Evolutionary conservation across 2,888 invertebrate genomes (phyloP).

Genomic region (Subacronicta megacephala): DNA sequence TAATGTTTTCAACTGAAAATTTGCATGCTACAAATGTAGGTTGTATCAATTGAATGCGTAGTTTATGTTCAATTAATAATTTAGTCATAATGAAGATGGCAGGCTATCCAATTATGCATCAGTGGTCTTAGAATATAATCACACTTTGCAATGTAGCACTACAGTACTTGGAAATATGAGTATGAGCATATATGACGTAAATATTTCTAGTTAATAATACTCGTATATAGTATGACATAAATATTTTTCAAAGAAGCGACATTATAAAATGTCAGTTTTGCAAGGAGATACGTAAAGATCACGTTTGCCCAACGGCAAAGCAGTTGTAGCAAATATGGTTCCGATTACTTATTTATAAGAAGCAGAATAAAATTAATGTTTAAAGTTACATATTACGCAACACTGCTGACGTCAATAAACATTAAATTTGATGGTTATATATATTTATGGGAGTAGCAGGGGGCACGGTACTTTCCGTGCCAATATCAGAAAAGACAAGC

Average conservation of each 20-base stretch:
- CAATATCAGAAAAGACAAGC: too few species aligned
- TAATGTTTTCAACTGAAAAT: slow-evolving; percentile 65
- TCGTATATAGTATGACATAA: too few species aligned
- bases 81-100: slow-evolving; percentile 49
- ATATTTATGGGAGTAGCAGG: too few species aligned
- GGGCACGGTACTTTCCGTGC: too few species aligned
- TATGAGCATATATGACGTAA: neutral
- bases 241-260: slow-evolving; percentile 20
- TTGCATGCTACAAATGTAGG: slow-evolving; percentile 64
- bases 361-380: neutral
- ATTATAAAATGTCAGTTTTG: slow-evolving; percentile 28
- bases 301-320: slow-evolving; percentile 31
- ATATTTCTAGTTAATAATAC: too few species aligned
- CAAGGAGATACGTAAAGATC: slow-evolving; percentile 34
- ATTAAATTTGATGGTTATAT: too few species aligned
- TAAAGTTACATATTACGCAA: slow-evolving; percentile 5
- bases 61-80: slow-evolving; percentile 66
- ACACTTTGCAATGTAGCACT: slow-evolving; percentile 18
- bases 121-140: slow-evolving; percentile 30
- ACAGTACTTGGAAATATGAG: slow-evolving; percentile 1
- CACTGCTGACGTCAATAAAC: neutral
- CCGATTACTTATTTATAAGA: neutral
- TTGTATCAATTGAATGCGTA: slow-evolving; percentile 56
- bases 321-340: neutral
- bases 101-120: slow-evolving; percentile 38